phyloP scores from a whole-genome alignment of 2,113 vertebrate species.

The Ophthalmolycus amberensis region DNA sequence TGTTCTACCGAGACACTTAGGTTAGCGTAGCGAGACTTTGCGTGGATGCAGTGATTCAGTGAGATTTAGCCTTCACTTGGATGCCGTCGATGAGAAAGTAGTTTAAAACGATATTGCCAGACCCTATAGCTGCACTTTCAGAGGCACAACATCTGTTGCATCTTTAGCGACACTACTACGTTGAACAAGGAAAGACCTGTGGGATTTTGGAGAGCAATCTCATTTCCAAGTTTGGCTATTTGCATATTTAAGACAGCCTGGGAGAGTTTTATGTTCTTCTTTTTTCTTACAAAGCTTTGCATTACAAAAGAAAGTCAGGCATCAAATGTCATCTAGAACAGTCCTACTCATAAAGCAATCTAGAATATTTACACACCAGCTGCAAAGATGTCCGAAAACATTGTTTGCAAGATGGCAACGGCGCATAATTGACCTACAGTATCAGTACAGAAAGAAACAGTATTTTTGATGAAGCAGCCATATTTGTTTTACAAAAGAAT shows the following conservation, averaged over 20 bases:
- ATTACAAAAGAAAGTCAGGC: conserved; percentile 70
- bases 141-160: conserved; percentile 1
- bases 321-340: conserved; percentile 63
- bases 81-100: neutral
- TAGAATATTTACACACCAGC: conserved; percentile 74
- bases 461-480: conserved; percentile 78
- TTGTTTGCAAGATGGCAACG: conserved; percentile 45
- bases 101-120: neutral
- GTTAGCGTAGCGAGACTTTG: neutral
- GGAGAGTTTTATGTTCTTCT: conserved; percentile 34
- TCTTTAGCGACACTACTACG: conserved; percentile 29
- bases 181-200: conserved; percentile 17
- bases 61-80: neutral
- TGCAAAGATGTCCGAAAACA: conserved; percentile 35
- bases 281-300: conserved; percentile 61
- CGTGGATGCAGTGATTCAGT: neutral
- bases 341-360: conserved; percentile 69
- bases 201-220: conserved; percentile 28
- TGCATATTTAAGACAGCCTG: conserved; percentile 63
- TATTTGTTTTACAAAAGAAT: conserved; percentile 79
- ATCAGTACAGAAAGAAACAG: conserved; percentile 75
- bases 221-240: conserved; percentile 52
- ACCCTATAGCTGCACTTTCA: conserved; percentile 22
- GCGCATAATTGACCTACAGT: conserved; percentile 75
- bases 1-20: too few relatives aligned